Conservation (phyloP, 2,888 invertebrate species). For the Mermis nigrescens region DNA sequence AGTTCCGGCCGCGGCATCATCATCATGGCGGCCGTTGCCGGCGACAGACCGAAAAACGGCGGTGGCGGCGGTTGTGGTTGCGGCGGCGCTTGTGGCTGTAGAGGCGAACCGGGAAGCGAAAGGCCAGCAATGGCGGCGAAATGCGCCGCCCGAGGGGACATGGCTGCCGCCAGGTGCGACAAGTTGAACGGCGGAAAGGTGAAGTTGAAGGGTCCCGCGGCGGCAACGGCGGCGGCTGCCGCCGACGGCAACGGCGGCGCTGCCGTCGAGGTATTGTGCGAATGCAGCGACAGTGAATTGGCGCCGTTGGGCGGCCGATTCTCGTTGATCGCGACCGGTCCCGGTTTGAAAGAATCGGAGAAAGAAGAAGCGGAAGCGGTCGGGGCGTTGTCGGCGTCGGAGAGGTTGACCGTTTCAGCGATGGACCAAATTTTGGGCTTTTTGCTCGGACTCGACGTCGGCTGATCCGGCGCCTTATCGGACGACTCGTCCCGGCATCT, state of each 20-base stretch:
- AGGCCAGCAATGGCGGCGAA: background rate
- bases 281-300: background rate
- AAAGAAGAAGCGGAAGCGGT: background rate
- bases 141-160: background rate
- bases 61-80: too few relatives aligned
- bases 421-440: slow-evolving; percentile 26
- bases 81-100: too few relatives aligned
- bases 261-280: background rate
- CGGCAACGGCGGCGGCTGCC: background rate
- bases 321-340: too few relatives aligned
- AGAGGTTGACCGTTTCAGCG: slow-evolving; percentile 18
- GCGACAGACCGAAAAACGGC: too few relatives aligned
- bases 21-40: too few relatives aligned
- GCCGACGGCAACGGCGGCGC: background rate
- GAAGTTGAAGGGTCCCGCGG: slow-evolving; percentile 3
- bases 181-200: slow-evolving; percentile 6
- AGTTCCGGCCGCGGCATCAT: too few relatives aligned
- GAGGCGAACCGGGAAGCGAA: too few relatives aligned
- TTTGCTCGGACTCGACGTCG: slow-evolving; percentile 1
- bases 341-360: too few relatives aligned
- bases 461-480: background rate
- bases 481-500: background rate
- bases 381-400: background rate
- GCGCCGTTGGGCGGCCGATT: background rate
- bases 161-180: background rate